Evolutionary conservation across 1,140 invertebrate genomes (phyloP).

Genomic region (Drosophila persimilis): DNA sequence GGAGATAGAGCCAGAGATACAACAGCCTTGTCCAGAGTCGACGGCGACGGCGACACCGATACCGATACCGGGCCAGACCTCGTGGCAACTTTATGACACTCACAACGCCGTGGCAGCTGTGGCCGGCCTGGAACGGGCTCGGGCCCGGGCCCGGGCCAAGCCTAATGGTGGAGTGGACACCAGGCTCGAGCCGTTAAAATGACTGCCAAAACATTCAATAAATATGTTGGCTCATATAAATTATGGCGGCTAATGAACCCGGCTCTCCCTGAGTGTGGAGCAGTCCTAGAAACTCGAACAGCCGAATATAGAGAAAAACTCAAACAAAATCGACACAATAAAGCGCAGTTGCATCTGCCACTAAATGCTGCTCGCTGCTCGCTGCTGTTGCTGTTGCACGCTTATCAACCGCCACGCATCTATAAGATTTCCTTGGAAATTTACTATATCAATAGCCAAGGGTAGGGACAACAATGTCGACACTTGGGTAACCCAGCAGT

Average conservation of each 20-base stretch:
- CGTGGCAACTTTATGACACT: constrained; percentile 69
- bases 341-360: too few species aligned
- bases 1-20: constrained; percentile 10
- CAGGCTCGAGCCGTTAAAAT: constrained; percentile 61
- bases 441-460: constrained; percentile 70
- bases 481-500: constrained; percentile 48
- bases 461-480: constrained; percentile 59
- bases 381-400: constrained; percentile 41
- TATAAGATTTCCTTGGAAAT: constrained; percentile 75
- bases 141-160: constrained; percentile 4
- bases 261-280: constrained; percentile 45
- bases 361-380: constrained; percentile 50
- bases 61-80: constrained; percentile 35
- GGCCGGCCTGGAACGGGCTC: too few species aligned
- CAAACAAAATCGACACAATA: constrained; percentile 1
- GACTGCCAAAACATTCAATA: constrained; percentile 80
- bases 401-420: constrained; percentile 73
- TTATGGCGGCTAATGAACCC: constrained; percentile 77
- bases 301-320: constrained; percentile 11
- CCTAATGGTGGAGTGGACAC: constrained; percentile 55
- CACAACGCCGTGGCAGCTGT: constrained; percentile 57
- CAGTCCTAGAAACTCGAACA: constrained; percentile 22
- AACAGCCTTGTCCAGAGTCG: neutral
- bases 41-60: too few species aligned
- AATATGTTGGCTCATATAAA: constrained; percentile 79